Evolutionary conservation across 2,888 invertebrate genomes (phyloP).

Genomic region (Apoda limacodes): DNA sequence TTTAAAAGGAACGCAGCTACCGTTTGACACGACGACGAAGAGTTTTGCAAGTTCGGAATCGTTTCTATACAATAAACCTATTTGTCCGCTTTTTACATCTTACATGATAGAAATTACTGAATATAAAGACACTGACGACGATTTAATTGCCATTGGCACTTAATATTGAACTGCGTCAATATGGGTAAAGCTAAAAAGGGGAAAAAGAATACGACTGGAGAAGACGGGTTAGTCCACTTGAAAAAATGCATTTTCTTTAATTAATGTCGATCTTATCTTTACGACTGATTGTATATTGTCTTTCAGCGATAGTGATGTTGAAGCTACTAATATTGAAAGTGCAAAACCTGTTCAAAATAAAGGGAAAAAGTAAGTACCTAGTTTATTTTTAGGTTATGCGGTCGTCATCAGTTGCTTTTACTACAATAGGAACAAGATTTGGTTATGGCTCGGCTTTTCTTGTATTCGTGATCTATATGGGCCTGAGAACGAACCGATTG

Average conservation of each 20-base stretch:
- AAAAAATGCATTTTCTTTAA: not conserved
- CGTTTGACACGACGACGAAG: slow-evolving; percentile 51
- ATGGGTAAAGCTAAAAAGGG: slow-evolving; percentile 89
- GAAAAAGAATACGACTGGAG: slow-evolving; percentile 80
- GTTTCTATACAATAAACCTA: slow-evolving; percentile 33
- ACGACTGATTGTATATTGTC: slow-evolving; percentile 12
- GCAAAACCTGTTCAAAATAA: slow-evolving; percentile 46
- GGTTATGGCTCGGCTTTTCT: no score
- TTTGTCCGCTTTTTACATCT: slow-evolving; percentile 49
- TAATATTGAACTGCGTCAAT: slow-evolving; percentile 38
- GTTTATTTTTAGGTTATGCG: slow-evolving; percentile 53
- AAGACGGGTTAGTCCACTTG: slow-evolving; percentile 72
- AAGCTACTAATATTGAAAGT: slow-evolving; percentile 50
- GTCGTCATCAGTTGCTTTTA: not conserved
- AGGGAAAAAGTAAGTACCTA: slow-evolving; percentile 56
- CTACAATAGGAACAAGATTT: no score
- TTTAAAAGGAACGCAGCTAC: no score
- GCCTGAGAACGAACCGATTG: no score
- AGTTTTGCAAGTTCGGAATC: slow-evolving; percentile 29
- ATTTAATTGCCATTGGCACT: slow-evolving; percentile 53
- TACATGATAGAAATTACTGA: slow-evolving; percentile 63
- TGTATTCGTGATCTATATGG: no score
- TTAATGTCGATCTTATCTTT: not conserved
- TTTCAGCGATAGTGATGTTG: slow-evolving; percentile 75
- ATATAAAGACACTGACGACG: slow-evolving; percentile 43